Evolutionary conservation across 2,797 vertebrate species (phyloP).

Genomic region (Acestrorhynchus altus): DNA sequence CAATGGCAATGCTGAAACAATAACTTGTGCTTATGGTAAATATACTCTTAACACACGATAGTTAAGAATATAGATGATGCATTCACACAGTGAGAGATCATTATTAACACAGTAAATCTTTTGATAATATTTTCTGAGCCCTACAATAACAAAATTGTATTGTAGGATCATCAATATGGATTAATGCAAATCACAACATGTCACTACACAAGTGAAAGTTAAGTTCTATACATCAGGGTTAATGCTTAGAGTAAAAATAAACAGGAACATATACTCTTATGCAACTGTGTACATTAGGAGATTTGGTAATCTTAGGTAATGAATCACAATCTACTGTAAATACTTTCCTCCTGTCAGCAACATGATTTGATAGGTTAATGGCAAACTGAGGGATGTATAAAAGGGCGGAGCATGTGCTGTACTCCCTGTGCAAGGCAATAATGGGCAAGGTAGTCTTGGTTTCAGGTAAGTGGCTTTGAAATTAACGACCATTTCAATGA

Average conservation of each 20-base stretch:
- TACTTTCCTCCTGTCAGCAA: constrained; percentile 49
- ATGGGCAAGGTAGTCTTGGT: constrained; percentile 67
- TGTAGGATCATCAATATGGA: too few relatives aligned
- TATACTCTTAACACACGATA: too few relatives aligned
- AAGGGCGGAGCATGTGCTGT: constrained; percentile 42
- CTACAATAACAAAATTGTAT: too few relatives aligned
- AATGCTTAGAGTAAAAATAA: neutral
- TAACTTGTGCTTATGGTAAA: too few relatives aligned
- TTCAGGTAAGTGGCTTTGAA: constrained; percentile 44
- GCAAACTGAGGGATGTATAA: constrained; percentile 55
- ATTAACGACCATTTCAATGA: neutral
- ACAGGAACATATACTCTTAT: neutral
- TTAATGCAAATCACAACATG: too few relatives aligned
- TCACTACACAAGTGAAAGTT: too few relatives aligned
- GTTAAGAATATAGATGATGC: too few relatives aligned
- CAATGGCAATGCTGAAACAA: too few relatives aligned
- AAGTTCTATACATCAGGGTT: too few relatives aligned
- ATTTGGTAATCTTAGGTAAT: constrained; percentile 55
- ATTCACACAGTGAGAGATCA: too few relatives aligned
- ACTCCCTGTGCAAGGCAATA: constrained; percentile 56
- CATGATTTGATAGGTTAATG: constrained; percentile 25
- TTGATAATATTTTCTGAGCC: too few relatives aligned
- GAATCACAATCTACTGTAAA: constrained; percentile 63
- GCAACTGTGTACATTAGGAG: neutral
- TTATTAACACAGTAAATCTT: too few relatives aligned